Conservation (phyloP, 2,113 vertebrate genomes). For the Ammodytes marinus region DNA sequence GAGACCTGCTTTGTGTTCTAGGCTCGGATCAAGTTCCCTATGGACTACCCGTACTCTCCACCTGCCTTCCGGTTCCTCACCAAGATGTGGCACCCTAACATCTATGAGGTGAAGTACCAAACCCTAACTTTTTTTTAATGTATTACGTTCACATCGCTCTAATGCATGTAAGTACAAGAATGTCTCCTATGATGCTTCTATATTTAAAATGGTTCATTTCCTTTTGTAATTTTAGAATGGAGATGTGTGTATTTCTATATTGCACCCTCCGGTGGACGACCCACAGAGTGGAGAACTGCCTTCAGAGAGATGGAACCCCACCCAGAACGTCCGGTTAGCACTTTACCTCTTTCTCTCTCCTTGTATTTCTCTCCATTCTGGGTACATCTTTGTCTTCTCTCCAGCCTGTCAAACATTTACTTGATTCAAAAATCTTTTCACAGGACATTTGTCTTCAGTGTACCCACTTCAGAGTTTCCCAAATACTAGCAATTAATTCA, state of each 20-base stretch:
- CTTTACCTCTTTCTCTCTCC: conserved; percentile 5
- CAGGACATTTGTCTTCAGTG: conserved; percentile 44
- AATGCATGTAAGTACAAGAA: too few relatives aligned
- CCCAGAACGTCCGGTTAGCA: conserved; percentile 95
- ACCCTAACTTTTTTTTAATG: neutral
- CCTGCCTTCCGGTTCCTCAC: conserved; percentile 97
- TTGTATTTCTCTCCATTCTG: conserved; percentile 16
- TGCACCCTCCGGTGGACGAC: conserved; percentile 96
- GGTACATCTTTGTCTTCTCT: conserved; percentile 22
- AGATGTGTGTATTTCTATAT: conserved; percentile 98
- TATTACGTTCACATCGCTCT: neutral
- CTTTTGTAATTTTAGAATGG: conserved; percentile 87
- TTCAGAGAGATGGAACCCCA: conserved; percentile 98
- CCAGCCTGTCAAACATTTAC: conserved; percentile 15
- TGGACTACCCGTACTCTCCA: conserved; percentile 97
- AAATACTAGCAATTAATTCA: conserved; percentile 13
- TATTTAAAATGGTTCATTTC: conserved; percentile 6
- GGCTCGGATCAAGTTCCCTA: conserved; percentile 96
- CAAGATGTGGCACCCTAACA: conserved; percentile 99
- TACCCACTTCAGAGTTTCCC: conserved; percentile 25
- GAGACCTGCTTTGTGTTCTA: conserved; percentile 66
- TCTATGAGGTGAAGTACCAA: conserved; percentile 91
- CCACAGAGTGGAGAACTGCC: conserved; percentile 98
- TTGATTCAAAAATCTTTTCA: conserved; percentile 10
- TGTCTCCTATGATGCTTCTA: neutral